Conservation (phyloP, 2,113 vertebrate genomes). For the Micronisus gabar region DNA sequence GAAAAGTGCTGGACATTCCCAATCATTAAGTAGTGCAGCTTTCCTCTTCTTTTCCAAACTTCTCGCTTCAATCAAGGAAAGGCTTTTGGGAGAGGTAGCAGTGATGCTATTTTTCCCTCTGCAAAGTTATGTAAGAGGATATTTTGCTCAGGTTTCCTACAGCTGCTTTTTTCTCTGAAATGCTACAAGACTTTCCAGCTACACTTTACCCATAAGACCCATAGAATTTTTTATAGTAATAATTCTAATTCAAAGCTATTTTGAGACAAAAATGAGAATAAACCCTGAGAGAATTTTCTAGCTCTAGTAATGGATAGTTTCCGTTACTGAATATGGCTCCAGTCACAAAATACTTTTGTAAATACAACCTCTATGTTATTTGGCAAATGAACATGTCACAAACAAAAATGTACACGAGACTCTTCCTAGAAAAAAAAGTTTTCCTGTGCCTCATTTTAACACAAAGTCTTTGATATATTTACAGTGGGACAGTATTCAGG, state of each 20-base stretch:
- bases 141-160: background rate
- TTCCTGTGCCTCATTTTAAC: background rate
- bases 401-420: background rate
- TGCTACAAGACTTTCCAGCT: background rate
- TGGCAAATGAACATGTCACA: background rate
- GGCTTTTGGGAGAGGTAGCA: background rate
- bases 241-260: background rate
- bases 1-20: background rate
- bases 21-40: background rate
- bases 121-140: background rate
- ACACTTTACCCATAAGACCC: background rate
- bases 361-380: background rate
- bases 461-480: background rate
- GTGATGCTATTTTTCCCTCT: background rate
- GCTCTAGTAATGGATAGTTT: background rate
- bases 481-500: conserved; percentile 97
- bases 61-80: background rate
- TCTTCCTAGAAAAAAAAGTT: background rate
- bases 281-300: background rate
- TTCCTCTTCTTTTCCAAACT: background rate
- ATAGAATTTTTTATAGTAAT: background rate
- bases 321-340: background rate
- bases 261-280: background rate
- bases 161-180: background rate
- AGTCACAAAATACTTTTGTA: background rate